Conservation (phyloP, 2,888 invertebrate species). For the Cantharis rufa region DNA sequence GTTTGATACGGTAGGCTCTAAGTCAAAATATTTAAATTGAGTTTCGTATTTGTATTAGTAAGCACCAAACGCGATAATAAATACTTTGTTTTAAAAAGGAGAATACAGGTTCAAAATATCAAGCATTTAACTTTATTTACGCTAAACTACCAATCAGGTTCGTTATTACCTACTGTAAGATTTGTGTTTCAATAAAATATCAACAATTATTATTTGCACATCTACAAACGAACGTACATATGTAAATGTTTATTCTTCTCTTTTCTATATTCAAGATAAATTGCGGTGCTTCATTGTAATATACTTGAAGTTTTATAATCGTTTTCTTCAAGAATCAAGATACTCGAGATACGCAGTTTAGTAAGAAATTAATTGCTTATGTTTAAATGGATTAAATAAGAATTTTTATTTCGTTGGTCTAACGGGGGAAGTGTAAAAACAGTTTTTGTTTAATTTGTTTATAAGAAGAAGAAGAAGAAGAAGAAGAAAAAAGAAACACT, state of each 20-base stretch:
- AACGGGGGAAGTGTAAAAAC: not conserved
- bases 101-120: not conserved
- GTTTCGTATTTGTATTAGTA: slow-evolving; percentile 21
- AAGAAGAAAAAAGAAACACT: not conserved
- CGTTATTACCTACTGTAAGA: slow-evolving; percentile 10
- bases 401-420: not conserved
- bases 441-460: not conserved
- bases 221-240: not conserved
- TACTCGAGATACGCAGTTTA: not conserved
- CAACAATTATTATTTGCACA: slow-evolving; percentile 3
- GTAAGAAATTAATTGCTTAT: not conserved
- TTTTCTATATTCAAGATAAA: not conserved
- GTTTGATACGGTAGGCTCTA: not conserved
- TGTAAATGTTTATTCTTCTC: not conserved
- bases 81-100: slow-evolving; percentile 6
- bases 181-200: slow-evolving; percentile 7
- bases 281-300: not conserved
- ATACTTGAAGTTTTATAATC: not conserved
- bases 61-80: slow-evolving; percentile 18
- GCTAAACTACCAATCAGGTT: slow-evolving; percentile 7
- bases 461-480: not conserved
- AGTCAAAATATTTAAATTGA: slow-evolving; percentile 21
- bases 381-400: not conserved
- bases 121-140: not conserved
- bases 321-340: not conserved